Percentiles rank a stretch among this genome's conserved stretches.
phyloP scores from a whole-genome alignment of 2,113 vertebrate genomes.

The Globicephala melas region DNA sequence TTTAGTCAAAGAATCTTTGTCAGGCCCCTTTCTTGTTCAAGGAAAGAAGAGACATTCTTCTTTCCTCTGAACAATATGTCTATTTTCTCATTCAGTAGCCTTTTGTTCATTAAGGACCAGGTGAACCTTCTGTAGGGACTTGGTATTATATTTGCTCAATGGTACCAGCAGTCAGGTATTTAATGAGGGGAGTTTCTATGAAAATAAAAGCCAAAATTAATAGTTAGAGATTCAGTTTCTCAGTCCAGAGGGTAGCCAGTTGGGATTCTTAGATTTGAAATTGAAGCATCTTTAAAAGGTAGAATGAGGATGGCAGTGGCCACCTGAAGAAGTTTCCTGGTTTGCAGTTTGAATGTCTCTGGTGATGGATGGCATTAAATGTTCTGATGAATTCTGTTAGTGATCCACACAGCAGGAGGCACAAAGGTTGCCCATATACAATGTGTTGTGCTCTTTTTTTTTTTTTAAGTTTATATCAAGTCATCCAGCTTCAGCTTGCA shows the following conservation, averaged over 20 bases:
- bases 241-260: not conserved
- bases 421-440: not conserved
- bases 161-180: not conserved
- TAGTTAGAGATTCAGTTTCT: not conserved
- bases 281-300: not conserved
- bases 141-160: not conserved
- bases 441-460: not conserved
- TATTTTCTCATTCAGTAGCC: not conserved
- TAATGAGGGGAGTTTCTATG: not conserved
- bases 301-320: not conserved
- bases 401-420: not conserved
- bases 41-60: not conserved
- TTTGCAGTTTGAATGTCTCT: not conserved
- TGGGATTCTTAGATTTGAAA: not conserved
- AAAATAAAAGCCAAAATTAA: not conserved
- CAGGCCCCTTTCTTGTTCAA: not conserved
- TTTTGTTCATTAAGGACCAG: not conserved
- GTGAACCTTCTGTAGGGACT: not conserved
- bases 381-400: not conserved
- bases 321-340: not conserved
- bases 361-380: not conserved
- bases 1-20: not conserved
- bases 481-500: not conserved
- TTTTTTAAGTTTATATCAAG: not conserved
- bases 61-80: not conserved